phyloP scores from a whole-genome alignment of 2,113 vertebrate species.

The Paracanthobrama guichenoti region DNA sequence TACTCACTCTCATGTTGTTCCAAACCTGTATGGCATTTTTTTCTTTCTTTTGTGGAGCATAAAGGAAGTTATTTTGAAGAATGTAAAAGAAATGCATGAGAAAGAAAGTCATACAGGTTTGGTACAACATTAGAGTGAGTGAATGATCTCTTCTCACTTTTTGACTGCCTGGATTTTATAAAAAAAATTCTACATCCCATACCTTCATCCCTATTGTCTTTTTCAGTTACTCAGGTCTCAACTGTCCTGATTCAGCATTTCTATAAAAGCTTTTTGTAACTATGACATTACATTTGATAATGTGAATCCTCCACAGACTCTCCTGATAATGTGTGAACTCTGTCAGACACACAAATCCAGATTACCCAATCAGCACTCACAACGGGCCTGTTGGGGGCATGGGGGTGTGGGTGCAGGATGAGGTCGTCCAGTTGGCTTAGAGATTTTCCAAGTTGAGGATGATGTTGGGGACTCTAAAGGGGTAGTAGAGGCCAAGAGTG shows the following conservation, averaged over 20 bases:
- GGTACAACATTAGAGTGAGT: background rate
- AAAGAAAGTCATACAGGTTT: background rate
- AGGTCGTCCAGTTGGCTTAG: constrained; percentile 30
- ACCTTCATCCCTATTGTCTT: background rate
- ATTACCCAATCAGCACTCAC: constrained; percentile 55
- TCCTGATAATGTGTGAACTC: constrained; percentile 51
- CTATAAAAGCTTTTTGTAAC: constrained; percentile 10
- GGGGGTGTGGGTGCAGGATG: constrained; percentile 8
- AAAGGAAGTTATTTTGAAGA: background rate
- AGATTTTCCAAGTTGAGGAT: constrained; percentile 6
- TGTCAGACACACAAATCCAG: constrained; percentile 42
- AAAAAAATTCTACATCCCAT: background rate
- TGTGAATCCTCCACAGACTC: constrained; percentile 30
- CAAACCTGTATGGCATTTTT: background rate
- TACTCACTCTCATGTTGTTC: background rate
- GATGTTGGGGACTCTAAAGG: background rate
- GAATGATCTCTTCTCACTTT: background rate
- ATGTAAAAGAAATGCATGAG: background rate
- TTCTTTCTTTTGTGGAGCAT: too few species aligned
- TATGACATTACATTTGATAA: constrained; percentile 39
- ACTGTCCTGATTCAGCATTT: constrained; percentile 45
- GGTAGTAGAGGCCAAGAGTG: background rate
- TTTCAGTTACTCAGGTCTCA: constrained; percentile 7
- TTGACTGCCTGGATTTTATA: background rate
- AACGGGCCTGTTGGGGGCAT: constrained; percentile 35